Conservation (phyloP, 2,113 vertebrate species). For the Scytalopus superciliaris region DNA sequence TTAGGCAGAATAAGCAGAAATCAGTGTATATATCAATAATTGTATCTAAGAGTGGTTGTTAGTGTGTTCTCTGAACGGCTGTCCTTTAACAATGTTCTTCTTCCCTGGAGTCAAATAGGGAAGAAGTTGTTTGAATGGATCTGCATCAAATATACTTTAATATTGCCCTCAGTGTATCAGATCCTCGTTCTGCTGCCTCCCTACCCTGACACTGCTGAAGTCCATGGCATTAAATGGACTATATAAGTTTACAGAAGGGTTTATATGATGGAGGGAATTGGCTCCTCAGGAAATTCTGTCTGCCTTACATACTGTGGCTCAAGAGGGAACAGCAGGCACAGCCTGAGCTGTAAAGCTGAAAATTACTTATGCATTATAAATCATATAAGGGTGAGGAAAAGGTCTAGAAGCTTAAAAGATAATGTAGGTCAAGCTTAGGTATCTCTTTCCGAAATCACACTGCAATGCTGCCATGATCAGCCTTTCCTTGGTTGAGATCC, state of each 20-base stretch:
- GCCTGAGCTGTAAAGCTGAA: not conserved
- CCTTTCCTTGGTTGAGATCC: not conserved
- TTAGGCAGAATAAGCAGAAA: not conserved
- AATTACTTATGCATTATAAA: not conserved
- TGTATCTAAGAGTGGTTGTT: not conserved
- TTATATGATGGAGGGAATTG: not conserved
- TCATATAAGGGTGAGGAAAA: not conserved
- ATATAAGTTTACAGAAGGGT: not conserved
- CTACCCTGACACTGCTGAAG: not conserved
- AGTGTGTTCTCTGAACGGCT: not conserved
- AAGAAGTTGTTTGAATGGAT: not conserved
- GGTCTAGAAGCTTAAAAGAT: not conserved
- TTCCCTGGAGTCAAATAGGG: not conserved
- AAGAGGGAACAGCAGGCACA: not conserved
- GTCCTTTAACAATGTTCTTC: not conserved
- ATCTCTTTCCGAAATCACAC: not conserved
- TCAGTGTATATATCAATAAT: not conserved
- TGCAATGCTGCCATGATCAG: not conserved
- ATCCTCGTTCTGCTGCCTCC: not conserved
- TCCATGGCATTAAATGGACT: not conserved
- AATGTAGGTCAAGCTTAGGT: not conserved
- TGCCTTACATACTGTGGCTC: not conserved
- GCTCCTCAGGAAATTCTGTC: not conserved
- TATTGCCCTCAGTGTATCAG: not conserved
- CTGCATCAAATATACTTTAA: not conserved